These are phyloP conservation scores for Myotis davidii DNA, from an alignment of 2,113 vertebrate genomes.

Conservation along the genomic window DNA sequence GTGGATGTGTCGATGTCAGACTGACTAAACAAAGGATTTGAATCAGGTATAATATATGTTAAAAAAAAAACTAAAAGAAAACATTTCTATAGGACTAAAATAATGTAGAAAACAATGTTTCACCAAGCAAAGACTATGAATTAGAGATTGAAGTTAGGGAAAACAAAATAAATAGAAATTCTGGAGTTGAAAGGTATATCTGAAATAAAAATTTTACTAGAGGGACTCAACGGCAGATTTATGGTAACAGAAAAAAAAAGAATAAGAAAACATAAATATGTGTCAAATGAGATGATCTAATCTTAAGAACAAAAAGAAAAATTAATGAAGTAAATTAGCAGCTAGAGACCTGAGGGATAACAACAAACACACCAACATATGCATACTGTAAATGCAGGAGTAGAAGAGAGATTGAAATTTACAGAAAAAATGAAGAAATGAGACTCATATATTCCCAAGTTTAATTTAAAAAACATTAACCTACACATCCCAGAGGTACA, in stretches of 20 bases:
- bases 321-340: neutral
- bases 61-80: neutral
- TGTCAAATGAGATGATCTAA: neutral
- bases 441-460: neutral
- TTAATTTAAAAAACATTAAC: neutral
- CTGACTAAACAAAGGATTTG: neutral
- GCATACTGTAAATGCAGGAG: neutral
- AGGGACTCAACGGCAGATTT: neutral
- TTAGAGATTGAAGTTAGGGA: neutral
- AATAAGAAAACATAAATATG: neutral
- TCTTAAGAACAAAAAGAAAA: neutral
- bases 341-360: neutral
- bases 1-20: neutral
- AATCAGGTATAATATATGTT: neutral
- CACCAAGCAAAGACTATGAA: neutral
- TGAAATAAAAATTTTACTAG: neutral
- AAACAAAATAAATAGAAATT: neutral
- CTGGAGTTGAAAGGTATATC: neutral
- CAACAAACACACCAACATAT: neutral
- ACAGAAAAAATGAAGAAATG: neutral
- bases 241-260: neutral
- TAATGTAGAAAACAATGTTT: neutral
- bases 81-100: neutral
- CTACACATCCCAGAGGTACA: neutral
- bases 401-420: neutral